Percentiles rank a stretch among this genome's conserved stretches.
phyloP scores from a whole-genome alignment of 1,140 invertebrate genomes.

The Pollicipes pollicipes region DNA sequence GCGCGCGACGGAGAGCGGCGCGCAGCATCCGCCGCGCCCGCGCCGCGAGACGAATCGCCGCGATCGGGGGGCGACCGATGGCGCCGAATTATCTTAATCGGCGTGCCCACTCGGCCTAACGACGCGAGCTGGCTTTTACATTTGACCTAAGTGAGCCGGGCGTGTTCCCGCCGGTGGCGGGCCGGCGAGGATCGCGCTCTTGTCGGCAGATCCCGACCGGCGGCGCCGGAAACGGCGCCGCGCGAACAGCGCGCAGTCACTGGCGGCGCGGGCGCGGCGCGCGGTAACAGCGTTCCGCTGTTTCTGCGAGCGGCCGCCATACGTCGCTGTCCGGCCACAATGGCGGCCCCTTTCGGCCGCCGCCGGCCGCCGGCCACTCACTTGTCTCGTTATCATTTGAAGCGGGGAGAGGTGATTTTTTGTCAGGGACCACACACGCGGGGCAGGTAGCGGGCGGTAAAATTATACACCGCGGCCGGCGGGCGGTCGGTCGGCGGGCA shows the following conservation, averaged over 20 bases:
- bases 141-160: not conserved
- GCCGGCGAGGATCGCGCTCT: not conserved
- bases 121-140: not conserved
- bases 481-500: not conserved
- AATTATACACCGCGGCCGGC: no score
- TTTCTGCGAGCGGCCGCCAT: not conserved
- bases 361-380: not conserved
- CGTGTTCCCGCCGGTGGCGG: no score
- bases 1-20: no score
- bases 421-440: not conserved
- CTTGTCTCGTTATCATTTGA: not conserved
- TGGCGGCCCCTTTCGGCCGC: not conserved
- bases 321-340: not conserved
- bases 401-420: not conserved
- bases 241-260: not conserved
- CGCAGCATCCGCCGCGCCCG: no score
- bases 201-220: not conserved
- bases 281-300: not conserved
- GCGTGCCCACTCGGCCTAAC: not conserved
- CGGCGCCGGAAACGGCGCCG: not conserved
- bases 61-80: not conserved
- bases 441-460: not conserved
- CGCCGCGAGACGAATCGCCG: not conserved
- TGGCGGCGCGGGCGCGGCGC: no score
- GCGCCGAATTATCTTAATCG: not conserved